Conservation (phyloP, 2,113 vertebrate species). For the Pimephales promelas region DNA sequence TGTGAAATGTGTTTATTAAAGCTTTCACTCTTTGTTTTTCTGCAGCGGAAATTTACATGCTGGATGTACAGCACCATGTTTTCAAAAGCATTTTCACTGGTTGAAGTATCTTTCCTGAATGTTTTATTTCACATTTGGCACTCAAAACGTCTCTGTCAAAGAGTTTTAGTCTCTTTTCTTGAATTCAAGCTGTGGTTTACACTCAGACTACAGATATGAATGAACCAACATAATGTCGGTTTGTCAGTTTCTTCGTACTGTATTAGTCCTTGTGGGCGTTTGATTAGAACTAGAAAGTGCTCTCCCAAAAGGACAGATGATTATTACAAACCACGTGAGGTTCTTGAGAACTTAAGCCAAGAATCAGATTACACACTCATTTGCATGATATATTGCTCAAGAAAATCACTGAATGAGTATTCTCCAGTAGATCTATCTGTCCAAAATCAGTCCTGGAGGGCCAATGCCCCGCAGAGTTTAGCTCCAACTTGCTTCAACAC, state of each 20-base stretch:
- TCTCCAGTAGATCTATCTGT: background rate
- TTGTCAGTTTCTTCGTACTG: conserved; percentile 4
- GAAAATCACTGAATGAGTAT: background rate
- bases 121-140: conserved; percentile 54
- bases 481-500: too few species aligned
- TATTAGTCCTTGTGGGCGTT: conserved; percentile 24
- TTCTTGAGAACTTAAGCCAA: background rate
- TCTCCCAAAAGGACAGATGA: background rate
- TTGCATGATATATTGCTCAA: background rate
- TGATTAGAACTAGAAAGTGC: conserved; percentile 17
- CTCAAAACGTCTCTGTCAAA: conserved; percentile 13
- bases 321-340: conserved; percentile 16
- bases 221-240: conserved; percentile 7
- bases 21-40: conserved; percentile 62
- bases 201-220: conserved; percentile 20
- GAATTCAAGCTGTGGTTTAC: conserved; percentile 9
- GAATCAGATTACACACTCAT: background rate
- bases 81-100: conserved; percentile 33
- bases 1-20: conserved; percentile 55
- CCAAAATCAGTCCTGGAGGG: too few species aligned
- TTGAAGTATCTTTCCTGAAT: conserved; percentile 20
- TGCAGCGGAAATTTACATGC: conserved; percentile 66
- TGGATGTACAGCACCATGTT: conserved; percentile 49
- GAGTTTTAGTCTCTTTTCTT: background rate
- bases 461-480: too few species aligned